Evolutionary conservation across 2,888 invertebrate genomes (phyloP).

Genomic region (Xylocampa areola): DNA sequence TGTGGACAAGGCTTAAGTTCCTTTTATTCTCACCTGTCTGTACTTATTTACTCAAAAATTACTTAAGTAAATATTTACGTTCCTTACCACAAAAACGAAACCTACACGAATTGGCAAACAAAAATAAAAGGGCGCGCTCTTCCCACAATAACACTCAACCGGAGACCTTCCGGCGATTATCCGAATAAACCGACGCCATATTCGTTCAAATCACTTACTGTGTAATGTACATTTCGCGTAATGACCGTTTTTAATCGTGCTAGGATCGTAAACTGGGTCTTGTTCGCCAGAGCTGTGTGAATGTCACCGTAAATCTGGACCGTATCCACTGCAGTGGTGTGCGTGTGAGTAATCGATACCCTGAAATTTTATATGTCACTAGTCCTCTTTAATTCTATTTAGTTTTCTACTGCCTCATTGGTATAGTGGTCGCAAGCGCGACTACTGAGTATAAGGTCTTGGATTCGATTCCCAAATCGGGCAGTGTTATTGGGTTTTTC

Average conservation of each 20-base stretch:
- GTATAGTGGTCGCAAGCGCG: no score
- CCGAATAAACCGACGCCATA: slow-evolving; percentile 21
- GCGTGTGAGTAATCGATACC: slow-evolving; percentile 15
- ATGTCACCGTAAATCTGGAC: slow-evolving; percentile 45
- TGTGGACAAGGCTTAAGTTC: not conserved
- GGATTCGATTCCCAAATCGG: no score
- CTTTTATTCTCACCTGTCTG: not conserved
- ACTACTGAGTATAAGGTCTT: no score
- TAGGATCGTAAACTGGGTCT: slow-evolving; percentile 33
- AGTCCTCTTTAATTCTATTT: slow-evolving; percentile 5
- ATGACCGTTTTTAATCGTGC: slow-evolving; percentile 48
- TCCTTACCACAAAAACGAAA: not conserved
- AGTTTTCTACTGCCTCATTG: not conserved
- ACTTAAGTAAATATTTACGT: not conserved
- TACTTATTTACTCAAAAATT: not conserved
- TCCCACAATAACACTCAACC: slow-evolving; percentile 13
- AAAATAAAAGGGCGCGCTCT: slow-evolving; percentile 3
- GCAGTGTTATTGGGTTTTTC: no score
- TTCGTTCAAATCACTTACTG: slow-evolving; percentile 37
- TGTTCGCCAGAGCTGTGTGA: slow-evolving; percentile 22
- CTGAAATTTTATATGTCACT: no score
- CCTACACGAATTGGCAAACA: slow-evolving; percentile 1
- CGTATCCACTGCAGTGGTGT: slow-evolving; percentile 23
- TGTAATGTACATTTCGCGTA: slow-evolving; percentile 46
- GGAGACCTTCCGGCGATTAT: slow-evolving; percentile 23